A percentile compares a stretch with the other conserved stretches of the same genome.
Evolutionary conservation across 2,797 vertebrate genomes (phyloP).

Genomic region (Tarsius wallacei): DNA sequence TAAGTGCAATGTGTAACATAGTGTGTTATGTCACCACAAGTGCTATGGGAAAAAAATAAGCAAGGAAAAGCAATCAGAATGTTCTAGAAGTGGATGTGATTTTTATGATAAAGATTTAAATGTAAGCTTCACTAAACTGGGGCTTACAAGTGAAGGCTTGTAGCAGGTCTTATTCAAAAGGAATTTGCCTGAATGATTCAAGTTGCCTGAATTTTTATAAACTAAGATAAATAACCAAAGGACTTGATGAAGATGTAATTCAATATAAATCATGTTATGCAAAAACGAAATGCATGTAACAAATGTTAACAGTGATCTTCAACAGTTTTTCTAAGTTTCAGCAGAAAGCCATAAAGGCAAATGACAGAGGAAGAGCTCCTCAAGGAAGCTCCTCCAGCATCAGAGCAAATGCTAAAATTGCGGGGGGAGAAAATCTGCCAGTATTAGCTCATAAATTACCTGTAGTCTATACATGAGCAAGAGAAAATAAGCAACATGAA

Average conservation of each 20-base stretch:
- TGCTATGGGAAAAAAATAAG: background rate
- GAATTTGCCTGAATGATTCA: conserved; percentile 14
- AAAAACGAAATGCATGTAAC: background rate
- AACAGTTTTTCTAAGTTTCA: conserved; percentile 1
- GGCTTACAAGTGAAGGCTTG: background rate
- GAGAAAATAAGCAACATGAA: background rate
- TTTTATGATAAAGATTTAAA: conserved; percentile 31
- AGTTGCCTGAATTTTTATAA: background rate
- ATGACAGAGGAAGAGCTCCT: background rate
- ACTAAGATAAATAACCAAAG: background rate
- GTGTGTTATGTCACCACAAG: background rate
- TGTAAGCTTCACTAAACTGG: background rate
- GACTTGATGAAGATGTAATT: background rate
- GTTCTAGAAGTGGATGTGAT: background rate
- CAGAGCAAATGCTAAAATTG: background rate
- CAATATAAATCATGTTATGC: background rate
- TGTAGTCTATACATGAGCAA: background rate
- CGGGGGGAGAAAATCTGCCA: background rate
- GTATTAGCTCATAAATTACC: background rate
- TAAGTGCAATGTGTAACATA: background rate
- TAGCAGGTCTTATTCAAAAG: background rate
- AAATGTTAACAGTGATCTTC: background rate
- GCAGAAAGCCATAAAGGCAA: background rate
- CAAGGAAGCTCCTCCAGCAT: background rate
- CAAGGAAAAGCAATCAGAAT: background rate